These are phyloP conservation scores for Solenopsis fugax DNA, from an alignment of 1,140 invertebrate genomes.

Conservation along the genomic window DNA sequence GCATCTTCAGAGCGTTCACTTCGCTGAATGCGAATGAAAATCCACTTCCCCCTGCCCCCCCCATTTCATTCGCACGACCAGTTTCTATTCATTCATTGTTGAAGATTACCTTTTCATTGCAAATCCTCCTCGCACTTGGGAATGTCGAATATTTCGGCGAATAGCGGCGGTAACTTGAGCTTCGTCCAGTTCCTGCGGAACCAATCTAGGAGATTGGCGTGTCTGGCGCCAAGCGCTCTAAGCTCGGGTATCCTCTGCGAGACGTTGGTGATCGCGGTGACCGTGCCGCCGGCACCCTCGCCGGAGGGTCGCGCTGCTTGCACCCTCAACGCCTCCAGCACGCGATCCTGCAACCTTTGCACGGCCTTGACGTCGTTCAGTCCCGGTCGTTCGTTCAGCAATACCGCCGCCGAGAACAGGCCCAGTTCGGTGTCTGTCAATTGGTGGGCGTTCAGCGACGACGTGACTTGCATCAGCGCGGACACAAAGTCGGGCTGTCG, in stretches of 20 bases:
- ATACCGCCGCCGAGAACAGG: conserved; percentile 94
- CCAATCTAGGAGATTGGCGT: conserved; percentile 95
- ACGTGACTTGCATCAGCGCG: conserved; percentile 93
- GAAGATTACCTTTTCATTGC: conserved; percentile 85
- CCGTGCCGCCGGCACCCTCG: conserved; percentile 80
- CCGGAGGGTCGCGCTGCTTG: conserved; percentile 86
- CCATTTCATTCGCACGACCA: background rate
- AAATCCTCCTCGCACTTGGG: conserved; percentile 95
- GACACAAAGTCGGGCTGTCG: conserved; percentile 91
- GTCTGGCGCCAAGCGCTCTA: conserved; percentile 93
- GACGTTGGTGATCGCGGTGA: conserved; percentile 80
- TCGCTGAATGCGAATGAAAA: background rate
- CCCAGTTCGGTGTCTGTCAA: conserved; percentile 96
- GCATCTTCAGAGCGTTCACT: too few relatives aligned
- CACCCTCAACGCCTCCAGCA: conserved; percentile 94
- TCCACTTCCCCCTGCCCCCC: too few relatives aligned
- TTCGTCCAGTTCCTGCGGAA: conserved; percentile 95
- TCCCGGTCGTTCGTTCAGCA: conserved; percentile 93
- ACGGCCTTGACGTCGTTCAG: conserved; percentile 94
- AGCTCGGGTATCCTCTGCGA: conserved; percentile 91
- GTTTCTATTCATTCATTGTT: background rate
- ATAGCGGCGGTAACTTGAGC: conserved; percentile 95
- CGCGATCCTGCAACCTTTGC: conserved; percentile 93
- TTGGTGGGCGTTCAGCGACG: conserved; percentile 92
- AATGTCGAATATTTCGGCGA: conserved; percentile 99